A percentile compares a stretch with the other conserved stretches of the same genome.
Conservation (phyloP, 2,797 vertebrate genomes). For the Gymnothorax reevesii region DNA sequence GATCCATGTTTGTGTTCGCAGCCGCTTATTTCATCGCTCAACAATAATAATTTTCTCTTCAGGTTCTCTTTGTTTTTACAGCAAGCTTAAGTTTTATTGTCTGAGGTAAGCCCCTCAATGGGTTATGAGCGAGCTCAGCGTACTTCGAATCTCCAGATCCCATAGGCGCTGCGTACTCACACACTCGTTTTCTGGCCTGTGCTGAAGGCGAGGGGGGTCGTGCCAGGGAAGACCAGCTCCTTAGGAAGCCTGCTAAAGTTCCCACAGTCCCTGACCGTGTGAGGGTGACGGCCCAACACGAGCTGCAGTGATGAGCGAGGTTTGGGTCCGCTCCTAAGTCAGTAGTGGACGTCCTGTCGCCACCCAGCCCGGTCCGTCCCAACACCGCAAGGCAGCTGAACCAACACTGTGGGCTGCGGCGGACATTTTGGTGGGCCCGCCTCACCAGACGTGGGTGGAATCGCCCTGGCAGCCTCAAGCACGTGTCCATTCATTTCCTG, state of each 20-base stretch:
- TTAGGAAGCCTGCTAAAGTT: conserved; percentile 4
- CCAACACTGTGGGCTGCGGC: conserved; percentile 29
- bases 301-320: conserved; percentile 24
- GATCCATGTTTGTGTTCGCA: conserved; percentile 67
- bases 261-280: neutral
- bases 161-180: neutral
- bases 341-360: neutral
- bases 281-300: neutral
- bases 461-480: neutral
- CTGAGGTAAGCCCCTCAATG: conserved; percentile 63
- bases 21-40: conserved; percentile 64
- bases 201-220: neutral
- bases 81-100: conserved; percentile 65
- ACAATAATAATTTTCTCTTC: conserved; percentile 68
- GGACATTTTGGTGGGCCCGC: neutral
- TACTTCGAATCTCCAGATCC: conserved; percentile 41
- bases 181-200: neutral
- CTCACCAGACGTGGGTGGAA: neutral
- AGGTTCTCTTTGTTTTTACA: conserved; percentile 53
- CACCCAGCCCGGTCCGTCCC: neutral
- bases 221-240: conserved; percentile 22
- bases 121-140: conserved; percentile 59
- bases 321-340: conserved; percentile 40
- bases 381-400: conserved; percentile 45
- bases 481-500: neutral